Conservation (phyloP, 2,797 vertebrate genomes). For the Aulostomus chinensis region DNA sequence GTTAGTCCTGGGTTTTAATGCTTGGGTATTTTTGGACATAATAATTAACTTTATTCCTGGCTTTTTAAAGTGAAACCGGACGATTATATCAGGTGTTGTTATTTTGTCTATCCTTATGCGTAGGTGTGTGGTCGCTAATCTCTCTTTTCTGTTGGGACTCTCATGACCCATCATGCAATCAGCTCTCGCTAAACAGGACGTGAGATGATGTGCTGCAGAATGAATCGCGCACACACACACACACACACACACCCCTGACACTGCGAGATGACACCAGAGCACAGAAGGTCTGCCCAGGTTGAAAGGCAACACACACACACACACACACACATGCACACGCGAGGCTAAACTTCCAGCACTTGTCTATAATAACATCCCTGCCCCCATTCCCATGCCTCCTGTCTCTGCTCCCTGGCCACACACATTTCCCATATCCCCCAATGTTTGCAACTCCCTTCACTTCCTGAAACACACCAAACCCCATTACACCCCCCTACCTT, state of each 20-base stretch:
- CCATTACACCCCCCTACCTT: slow-evolving; percentile 18
- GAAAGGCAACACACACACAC: slow-evolving; percentile 9
- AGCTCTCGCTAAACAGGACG: slow-evolving; percentile 38
- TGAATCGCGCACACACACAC: slow-evolving; percentile 16
- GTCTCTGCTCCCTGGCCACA: slow-evolving; percentile 45
- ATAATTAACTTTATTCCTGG: no score
- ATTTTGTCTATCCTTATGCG: no score
- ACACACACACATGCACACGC: slow-evolving; percentile 14
- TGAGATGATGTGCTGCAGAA: slow-evolving; percentile 25
- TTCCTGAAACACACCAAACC: slow-evolving; percentile 37
- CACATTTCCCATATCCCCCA: slow-evolving; percentile 30
- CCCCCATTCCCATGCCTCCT: slow-evolving; percentile 40
- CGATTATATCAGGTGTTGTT: no score
- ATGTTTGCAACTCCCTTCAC: slow-evolving; percentile 51
- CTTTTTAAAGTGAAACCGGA: no score
- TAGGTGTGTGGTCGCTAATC: slow-evolving; percentile 24
- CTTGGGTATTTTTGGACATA: no score
- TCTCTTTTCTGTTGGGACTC: slow-evolving; percentile 21
- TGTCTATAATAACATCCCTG: slow-evolving; percentile 24
- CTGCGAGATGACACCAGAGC: slow-evolving; percentile 31
- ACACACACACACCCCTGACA: slow-evolving; percentile 8
- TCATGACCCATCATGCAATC: slow-evolving; percentile 1
- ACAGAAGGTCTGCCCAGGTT: slow-evolving; percentile 44
- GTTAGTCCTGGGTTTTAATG: no score
- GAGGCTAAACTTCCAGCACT: slow-evolving; percentile 44